Conservation (phyloP, 2,888 invertebrate species). For the Lamellibrachia columna region DNA sequence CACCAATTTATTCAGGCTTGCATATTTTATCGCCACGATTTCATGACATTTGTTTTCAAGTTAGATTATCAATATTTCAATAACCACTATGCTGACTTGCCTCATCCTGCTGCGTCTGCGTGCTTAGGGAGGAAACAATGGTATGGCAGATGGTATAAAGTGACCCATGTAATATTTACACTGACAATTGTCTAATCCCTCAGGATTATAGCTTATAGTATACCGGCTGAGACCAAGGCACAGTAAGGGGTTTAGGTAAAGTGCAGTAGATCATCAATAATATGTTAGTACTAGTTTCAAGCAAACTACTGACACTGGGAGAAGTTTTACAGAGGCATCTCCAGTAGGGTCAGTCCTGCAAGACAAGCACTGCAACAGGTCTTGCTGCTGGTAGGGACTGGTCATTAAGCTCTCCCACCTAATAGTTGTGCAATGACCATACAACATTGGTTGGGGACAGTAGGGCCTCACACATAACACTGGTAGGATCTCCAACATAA, state of each 20-base stretch:
- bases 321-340: too few relatives aligned
- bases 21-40: not conserved
- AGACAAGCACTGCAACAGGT: too few relatives aligned
- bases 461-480: too few relatives aligned
- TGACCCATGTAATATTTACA: conserved; percentile 16
- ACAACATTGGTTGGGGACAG: too few relatives aligned
- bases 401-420: too few relatives aligned
- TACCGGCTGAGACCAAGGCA: not conserved
- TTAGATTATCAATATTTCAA: not conserved
- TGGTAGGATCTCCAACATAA: too few relatives aligned
- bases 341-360: too few relatives aligned
- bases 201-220: not conserved
- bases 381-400: too few relatives aligned
- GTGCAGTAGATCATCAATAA: too few relatives aligned
- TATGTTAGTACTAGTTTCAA: too few relatives aligned
- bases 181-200: not conserved
- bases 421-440: too few relatives aligned
- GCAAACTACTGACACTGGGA: too few relatives aligned
- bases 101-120: not conserved
- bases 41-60: not conserved
- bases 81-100: not conserved
- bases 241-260: not conserved
- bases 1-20: not conserved
- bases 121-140: not conserved
- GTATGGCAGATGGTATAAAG: not conserved